phyloP scores from a whole-genome alignment of 1,140 invertebrate genomes.

The Drosophila elegans region DNA sequence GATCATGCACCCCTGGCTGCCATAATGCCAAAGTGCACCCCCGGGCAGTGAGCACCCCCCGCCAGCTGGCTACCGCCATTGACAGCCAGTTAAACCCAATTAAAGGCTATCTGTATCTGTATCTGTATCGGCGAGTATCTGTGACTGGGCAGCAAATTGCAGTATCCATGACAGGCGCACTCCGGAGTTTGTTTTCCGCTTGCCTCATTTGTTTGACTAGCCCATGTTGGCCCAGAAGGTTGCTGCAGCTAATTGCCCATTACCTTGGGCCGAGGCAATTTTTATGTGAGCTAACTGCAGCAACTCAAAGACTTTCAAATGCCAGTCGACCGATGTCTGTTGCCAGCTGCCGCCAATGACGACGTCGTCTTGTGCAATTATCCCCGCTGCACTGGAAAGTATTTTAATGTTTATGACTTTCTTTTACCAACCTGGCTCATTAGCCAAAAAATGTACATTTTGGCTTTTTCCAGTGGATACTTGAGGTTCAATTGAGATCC shows the following conservation, averaged over 20 bases:
- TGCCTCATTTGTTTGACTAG: conserved; percentile 52
- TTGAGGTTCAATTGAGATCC: too few relatives aligned
- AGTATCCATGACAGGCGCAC: conserved; percentile 23
- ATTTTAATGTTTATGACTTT: background rate
- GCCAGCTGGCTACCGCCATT: conserved; percentile 23
- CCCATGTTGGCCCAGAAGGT: conserved; percentile 51
- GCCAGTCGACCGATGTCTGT: conserved; percentile 25
- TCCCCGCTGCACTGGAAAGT: conserved; percentile 40
- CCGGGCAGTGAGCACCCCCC: conserved; percentile 6
- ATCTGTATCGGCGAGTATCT: conserved; percentile 24
- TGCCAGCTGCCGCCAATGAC: conserved; percentile 64
- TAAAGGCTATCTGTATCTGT: conserved; percentile 46
- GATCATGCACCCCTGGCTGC: conserved; percentile 13
- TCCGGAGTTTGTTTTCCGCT: conserved; percentile 32
- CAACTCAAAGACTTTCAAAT: conserved; percentile 67
- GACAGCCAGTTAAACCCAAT: conserved; percentile 53
- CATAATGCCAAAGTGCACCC: background rate
- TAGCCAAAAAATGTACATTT: background rate
- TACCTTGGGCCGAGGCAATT: conserved; percentile 52
- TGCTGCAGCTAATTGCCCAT: conserved; percentile 58
- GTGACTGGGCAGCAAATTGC: conserved; percentile 40
- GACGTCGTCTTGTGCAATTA: conserved; percentile 63
- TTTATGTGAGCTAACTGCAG: conserved; percentile 41
- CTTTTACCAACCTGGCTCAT: conserved; percentile 8
- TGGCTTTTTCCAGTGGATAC: too few relatives aligned